A percentile compares a stretch with the other conserved stretches of the same genome.
phyloP scores from a whole-genome alignment of 1,140 invertebrate species.

The Dreissena rostriformis region DNA sequence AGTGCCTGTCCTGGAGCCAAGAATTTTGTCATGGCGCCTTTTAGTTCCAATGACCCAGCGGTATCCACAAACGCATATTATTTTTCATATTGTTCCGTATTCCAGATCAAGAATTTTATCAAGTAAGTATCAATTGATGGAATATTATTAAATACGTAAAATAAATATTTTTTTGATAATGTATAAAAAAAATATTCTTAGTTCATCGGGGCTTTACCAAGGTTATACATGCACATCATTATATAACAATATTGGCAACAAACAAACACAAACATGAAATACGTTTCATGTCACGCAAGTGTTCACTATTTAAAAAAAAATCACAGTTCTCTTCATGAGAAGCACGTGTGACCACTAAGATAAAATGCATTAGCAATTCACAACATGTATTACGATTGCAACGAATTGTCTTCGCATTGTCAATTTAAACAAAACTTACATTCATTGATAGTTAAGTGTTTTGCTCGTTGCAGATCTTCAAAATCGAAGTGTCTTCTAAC shows the following conservation, averaged over 20 bases:
- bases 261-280: not conserved
- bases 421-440: not conserved
- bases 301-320: not conserved
- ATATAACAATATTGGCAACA: not conserved
- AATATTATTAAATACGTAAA: not conserved
- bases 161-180: not conserved
- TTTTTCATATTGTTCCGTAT: conserved; percentile 66
- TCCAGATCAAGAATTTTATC: conserved; percentile 60
- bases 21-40: conserved; percentile 70
- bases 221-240: not conserved
- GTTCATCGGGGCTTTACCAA: not conserved
- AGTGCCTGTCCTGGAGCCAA: conserved; percentile 52
- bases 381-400: not conserved
- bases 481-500: conserved; percentile 31
- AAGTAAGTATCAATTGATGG: conserved; percentile 50
- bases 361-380: not conserved
- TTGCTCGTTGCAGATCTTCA: conserved; percentile 20
- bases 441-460: not conserved
- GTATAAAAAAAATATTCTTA: not conserved
- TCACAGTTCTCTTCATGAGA: not conserved
- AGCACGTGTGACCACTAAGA: not conserved
- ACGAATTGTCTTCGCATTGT: not conserved
- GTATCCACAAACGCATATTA: conserved; percentile 63
- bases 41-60: conserved; percentile 43
- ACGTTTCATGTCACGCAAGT: not conserved